Conservation (phyloP, 2,888 invertebrate species). For the Macaria liturata region DNA sequence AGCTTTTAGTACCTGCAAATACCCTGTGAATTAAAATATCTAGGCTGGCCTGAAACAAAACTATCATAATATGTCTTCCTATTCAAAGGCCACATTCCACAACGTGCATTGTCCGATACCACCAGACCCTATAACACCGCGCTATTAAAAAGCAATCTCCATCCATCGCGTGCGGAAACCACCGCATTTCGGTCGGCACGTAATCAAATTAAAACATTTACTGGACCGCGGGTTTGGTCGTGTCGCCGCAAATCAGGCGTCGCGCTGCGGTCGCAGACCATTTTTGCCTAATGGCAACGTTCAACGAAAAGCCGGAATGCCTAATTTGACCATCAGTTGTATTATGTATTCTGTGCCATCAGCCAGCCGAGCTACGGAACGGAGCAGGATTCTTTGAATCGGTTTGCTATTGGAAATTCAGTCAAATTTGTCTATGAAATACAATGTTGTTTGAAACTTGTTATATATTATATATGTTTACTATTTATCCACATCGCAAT, state of each 20-base stretch:
- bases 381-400: constrained; percentile 1
- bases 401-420: background rate
- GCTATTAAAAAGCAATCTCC: constrained; percentile 17
- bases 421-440: no score
- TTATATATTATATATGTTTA: no score
- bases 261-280: constrained; percentile 24
- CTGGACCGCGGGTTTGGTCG: constrained; percentile 16
- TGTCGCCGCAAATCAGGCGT: constrained; percentile 23
- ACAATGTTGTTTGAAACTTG: no score
- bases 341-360: no score
- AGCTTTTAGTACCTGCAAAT: no score
- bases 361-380: background rate
- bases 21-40: no score
- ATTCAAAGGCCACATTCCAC: no score
- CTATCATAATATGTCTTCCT: no score
- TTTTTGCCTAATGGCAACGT: constrained; percentile 26
- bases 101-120: no score
- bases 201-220: constrained; percentile 30
- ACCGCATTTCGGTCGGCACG: constrained; percentile 14
- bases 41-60: no score
- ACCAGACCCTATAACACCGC: background rate
- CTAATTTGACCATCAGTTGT: constrained; percentile 5
- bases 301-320: constrained; percentile 13
- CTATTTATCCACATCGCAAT: no score
- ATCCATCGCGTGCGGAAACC: background rate